Evolutionary conservation across 1,140 invertebrate species (phyloP).

Genomic region (Brachionus calyciflorus): DNA sequence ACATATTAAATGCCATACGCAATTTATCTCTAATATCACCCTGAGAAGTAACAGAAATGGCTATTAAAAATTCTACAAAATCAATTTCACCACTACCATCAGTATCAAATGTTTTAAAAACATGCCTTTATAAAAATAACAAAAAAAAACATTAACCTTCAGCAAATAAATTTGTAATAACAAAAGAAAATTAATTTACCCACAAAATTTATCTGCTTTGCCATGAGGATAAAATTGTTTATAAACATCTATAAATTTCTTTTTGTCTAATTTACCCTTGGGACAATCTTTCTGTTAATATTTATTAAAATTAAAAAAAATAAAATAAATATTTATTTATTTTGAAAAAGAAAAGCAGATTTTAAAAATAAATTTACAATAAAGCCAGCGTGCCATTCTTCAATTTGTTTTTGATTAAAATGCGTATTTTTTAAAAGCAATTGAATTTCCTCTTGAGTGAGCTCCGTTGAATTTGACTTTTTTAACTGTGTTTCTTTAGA

Average conservation of each 20-base stretch:
- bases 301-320: background rate
- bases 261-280: conserved; percentile 45
- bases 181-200: background rate
- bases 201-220: conserved; percentile 47
- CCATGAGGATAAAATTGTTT: conserved; percentile 47
- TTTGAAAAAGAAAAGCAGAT: background rate
- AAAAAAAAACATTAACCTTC: too few relatives aligned
- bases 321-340: background rate
- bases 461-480: conserved; percentile 17
- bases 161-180: background rate
- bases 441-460: conserved; percentile 47
- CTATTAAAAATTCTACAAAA: conserved; percentile 47
- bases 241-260: conserved; percentile 47
- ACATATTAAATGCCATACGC: conserved; percentile 46
- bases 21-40: conserved; percentile 46
- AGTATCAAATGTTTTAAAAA: conserved; percentile 47
- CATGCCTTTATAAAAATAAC: too few relatives aligned
- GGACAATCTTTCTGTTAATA: conserved; percentile 47
- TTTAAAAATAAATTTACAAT: background rate
- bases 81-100: conserved; percentile 46
- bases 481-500: conserved; percentile 17
- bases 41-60: conserved; percentile 44
- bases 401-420: conserved; percentile 43
- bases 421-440: conserved; percentile 34
- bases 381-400: conserved; percentile 47